Evolutionary conservation across 92 coral and sea anemone genomes (phyloP).

Genomic region (Virgularia gustaviana): DNA sequence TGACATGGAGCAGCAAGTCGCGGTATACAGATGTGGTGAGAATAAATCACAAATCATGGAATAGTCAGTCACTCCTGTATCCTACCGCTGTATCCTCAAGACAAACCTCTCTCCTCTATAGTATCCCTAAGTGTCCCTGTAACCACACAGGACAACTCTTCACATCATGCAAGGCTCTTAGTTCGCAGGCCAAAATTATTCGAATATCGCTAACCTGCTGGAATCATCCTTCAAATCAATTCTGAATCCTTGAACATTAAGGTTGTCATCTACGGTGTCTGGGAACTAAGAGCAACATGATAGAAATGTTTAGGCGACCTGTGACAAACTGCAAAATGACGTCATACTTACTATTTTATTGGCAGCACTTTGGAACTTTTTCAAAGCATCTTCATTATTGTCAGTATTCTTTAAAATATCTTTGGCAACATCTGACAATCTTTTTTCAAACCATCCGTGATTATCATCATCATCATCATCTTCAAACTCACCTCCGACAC

Average conservation of each 20-base stretch:
- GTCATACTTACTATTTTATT: slow-evolving; percentile 68
- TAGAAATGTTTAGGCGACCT: background rate
- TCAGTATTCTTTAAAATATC: slow-evolving; percentile 69
- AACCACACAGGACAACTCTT: too few species aligned
- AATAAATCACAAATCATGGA: too few species aligned
- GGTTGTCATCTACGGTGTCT: slow-evolving; percentile 51
- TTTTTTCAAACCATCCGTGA: slow-evolving; percentile 41
- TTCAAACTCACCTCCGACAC: slow-evolving; percentile 8
- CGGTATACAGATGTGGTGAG: too few species aligned
- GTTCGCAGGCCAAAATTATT: too few species aligned
- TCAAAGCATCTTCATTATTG: slow-evolving; percentile 61
- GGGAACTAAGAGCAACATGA: slow-evolving; percentile 54
- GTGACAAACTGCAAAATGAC: too few species aligned
- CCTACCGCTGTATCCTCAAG: too few species aligned
- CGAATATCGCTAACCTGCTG: slow-evolving; percentile 79
- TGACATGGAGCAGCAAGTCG: too few species aligned
- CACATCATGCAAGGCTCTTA: too few species aligned
- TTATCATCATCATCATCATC: slow-evolving; percentile 13
- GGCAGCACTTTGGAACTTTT: slow-evolving; percentile 70
- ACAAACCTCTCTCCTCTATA: too few species aligned
- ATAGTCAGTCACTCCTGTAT: too few species aligned
- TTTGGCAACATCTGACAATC: slow-evolving; percentile 70
- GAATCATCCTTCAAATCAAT: slow-evolving; percentile 80
- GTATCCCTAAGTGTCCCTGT: too few species aligned
- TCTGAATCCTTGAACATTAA: slow-evolving; percentile 66